Base-by-base conservation (phyloP, 2,888 invertebrate genomes). In the Branchellion lobata region DNA sequence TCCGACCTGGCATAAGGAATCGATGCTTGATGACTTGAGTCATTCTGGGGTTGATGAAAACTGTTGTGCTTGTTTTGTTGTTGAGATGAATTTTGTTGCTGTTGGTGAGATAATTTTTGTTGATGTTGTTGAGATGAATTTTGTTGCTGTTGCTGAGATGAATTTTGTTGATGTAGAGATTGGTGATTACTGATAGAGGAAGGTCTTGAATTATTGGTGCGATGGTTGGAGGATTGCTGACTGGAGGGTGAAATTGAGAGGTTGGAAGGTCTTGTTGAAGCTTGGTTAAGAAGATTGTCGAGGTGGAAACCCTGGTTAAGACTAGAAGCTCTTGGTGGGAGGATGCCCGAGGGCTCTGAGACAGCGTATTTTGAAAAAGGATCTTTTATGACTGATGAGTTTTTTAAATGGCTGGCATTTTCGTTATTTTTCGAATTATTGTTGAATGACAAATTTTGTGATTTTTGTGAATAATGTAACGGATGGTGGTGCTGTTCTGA, bases 1-100 rank as follows among this genome's bases (percentile, higher is more conserved):
- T 77, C 77, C 1, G 77, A 77, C 27, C 77, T 61, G 36, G 61
- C 21, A n/a, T 57, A 57, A 5, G 61, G 61, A 24, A 57, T 57
- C n/a, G n/a, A n/a, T n/a, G n/a, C n/a, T n/a, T n/a, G n/a, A n/a
- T n/a, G n/a, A n/a, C n/a, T n/a, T n/a, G n/a, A n/a, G n/a, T n/a
- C n/a, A n/a, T n/a, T n/a, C n/a, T n/a, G n/a, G n/a, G n/a, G n/a
- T n/a, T n/a, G n/a, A n/a, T n/a, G n/a, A n/a, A n/a, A n/a, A n/a
- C n/a, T 40, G 40, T 40, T 14, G 40, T 14, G 40, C 5, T 40
- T 5, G 5, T 40, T 40, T 40, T 40, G 40, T 40, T 40, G 40
- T 40, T n/a, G n/a, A n/a, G n/a, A 14, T 51, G 51, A 51, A 18
- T 51, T 51, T 51, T 65, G n/a, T n/a, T 27, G n/a, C 24, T 27